These are phyloP conservation scores for Seriola rivoliana DNA, from an alignment of 2,113 vertebrate genomes.

Conservation along the genomic window DNA sequence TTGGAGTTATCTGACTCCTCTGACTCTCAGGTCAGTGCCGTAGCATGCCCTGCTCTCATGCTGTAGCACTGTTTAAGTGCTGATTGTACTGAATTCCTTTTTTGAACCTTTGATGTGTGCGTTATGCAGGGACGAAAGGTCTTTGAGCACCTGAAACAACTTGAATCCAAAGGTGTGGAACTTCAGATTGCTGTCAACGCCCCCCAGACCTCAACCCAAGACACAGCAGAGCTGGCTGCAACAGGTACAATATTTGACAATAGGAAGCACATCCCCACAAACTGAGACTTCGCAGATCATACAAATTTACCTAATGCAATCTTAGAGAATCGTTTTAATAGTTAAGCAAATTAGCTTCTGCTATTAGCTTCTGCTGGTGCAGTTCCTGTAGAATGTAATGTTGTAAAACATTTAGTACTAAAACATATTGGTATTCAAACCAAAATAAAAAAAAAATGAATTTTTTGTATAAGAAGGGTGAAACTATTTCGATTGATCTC, in stretches of 20 bases:
- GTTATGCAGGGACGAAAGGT: conserved; percentile 79
- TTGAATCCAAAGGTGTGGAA: conserved; percentile 79
- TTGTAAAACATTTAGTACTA: neutral
- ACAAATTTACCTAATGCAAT: neutral
- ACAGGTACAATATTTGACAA: conserved; percentile 69
- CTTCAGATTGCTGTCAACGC: conserved; percentile 83
- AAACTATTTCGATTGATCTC: neutral
- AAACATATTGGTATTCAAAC: neutral
- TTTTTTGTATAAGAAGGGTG: no score
- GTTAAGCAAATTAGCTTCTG: neutral
- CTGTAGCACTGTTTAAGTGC: neutral
- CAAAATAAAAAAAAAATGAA: neutral
- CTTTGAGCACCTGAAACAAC: conserved; percentile 77
- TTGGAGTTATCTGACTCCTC: conserved; percentile 31
- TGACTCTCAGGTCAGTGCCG: conserved; percentile 71
- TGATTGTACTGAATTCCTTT: neutral
- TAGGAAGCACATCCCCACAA: neutral
- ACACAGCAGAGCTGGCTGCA: conserved; percentile 77
- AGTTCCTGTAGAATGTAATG: no score
- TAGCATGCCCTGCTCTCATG: neutral
- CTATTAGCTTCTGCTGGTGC: no score
- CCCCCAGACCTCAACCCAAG: conserved; percentile 75
- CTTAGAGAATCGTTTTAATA: neutral
- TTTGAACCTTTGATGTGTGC: neutral
- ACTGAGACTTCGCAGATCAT: neutral